Evolutionary conservation across 1,140 invertebrate genomes (phyloP), one percentile per base, ranked within the genome.

Genomic region (Euglossa dilemma): DNA sequence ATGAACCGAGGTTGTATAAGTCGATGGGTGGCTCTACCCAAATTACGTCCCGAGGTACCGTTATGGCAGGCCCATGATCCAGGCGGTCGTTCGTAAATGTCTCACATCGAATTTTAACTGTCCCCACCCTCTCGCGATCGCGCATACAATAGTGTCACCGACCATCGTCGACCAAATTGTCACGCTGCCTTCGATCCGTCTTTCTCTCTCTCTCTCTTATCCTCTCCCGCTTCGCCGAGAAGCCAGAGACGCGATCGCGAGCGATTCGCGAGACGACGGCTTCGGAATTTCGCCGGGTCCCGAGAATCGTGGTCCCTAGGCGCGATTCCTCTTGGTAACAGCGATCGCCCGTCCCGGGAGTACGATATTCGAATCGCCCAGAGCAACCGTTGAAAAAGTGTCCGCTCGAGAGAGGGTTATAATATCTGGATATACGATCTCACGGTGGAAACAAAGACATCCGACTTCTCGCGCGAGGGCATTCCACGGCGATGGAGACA

Each of bases 11-110:
- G 67, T 70, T 85, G 80, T 70, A 63, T 54, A 86, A 81, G 72
- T 82, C 70, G 70, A 63, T 72, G 67, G 59, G 63, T 80, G 67
- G 57, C 74, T 79, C 84, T 92, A 90, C 88, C 91, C 90, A 93
- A 93, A 93, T 92, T 93, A 93, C 89, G 87, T 87, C 83, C 80
- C 80, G 50, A 80, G 63, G 82, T 93, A 92, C 92, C 92, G 92
- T 93, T 93, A 92, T 64, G 76, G 85, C 80, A 80, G 81, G 75
- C 74, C 81, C 85, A 80, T 82, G 87, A 89, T 89, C 91, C 87
- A 73, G 56, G 63, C 71, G 69, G 71, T 45, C 80, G 73, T 56
- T 83, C 66, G 81, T 75, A 9, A 83, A 71, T 70, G 47, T 78
- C 74, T 75, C 50, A 45, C 75, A 23, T 64, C 81, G 75, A 83